Evolutionary conservation across 2,888 invertebrate genomes (phyloP).

Genomic region (Desoria tigrina): DNA sequence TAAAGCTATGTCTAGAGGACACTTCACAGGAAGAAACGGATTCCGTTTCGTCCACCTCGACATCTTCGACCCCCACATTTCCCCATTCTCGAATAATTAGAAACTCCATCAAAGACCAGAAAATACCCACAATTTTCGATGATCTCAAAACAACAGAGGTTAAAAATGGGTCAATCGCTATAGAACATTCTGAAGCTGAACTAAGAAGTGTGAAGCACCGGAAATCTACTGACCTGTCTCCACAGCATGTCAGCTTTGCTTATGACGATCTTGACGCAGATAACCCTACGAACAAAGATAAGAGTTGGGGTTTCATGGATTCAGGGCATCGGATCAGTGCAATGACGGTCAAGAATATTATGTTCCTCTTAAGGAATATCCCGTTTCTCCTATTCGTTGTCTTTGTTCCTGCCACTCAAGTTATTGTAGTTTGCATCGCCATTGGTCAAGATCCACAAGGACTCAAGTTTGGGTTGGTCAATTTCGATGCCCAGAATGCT

Average conservation of each 20-base stretch:
- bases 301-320: too few species aligned
- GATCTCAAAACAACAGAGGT: not conserved
- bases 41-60: conserved; percentile 21
- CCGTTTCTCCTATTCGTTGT: conserved; percentile 86
- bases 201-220: conserved; percentile 21
- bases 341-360: conserved; percentile 38
- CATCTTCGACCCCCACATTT: conserved; percentile 25
- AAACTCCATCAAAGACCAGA: conserved; percentile 8
- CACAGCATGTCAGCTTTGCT: too few species aligned
- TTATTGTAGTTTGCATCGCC: conserved; percentile 87
- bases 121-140: conserved; percentile 10
- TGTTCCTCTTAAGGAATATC: conserved; percentile 39
- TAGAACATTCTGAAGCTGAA: conserved; percentile 4
- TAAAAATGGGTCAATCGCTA: not conserved
- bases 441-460: conserved; percentile 84
- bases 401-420: conserved; percentile 87
- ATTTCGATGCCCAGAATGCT: conserved; percentile 64
- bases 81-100: conserved; percentile 18
- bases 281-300: too few species aligned
- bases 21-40: conserved; percentile 26
- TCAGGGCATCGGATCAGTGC: conserved; percentile 35
- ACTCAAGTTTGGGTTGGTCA: conserved; percentile 77
- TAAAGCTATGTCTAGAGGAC: conserved; percentile 43
- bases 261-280: too few species aligned
- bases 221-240: too few species aligned